These are phyloP conservation scores for Bucco capensis DNA, from an alignment of 2,113 vertebrate genomes.

Conservation along the genomic window DNA sequence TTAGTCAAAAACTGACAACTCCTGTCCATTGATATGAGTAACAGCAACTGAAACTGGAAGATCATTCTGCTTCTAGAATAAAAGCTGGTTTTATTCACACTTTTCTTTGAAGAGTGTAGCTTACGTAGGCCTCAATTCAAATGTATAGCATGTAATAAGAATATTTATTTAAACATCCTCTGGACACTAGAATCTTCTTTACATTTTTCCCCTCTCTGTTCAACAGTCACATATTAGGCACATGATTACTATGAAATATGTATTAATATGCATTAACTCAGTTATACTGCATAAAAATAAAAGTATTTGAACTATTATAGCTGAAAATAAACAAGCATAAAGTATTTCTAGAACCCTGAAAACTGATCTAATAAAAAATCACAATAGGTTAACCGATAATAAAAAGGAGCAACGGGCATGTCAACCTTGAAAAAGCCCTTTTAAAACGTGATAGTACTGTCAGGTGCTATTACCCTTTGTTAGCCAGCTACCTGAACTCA, in stretches of 20 bases:
- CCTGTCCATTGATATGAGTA: not conserved
- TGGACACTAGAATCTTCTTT: not conserved
- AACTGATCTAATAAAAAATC: not conserved
- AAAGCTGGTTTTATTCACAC: not conserved
- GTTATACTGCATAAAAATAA: not conserved
- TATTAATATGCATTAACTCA: not conserved
- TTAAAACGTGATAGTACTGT: not conserved
- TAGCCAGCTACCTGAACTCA: conserved; percentile 16
- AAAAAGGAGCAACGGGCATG: not conserved
- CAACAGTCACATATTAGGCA: not conserved
- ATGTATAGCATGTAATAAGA: not conserved
- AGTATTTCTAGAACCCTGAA: not conserved
- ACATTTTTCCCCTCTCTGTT: not conserved
- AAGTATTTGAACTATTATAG: not conserved
- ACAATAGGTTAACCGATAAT: not conserved
- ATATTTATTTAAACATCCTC: not conserved
- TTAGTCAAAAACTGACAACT: conserved; percentile 17
- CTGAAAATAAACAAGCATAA: not conserved
- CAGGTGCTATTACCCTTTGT: conserved; percentile 20
- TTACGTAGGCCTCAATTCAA: not conserved
- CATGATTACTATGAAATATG: not conserved
- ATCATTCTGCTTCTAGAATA: not conserved
- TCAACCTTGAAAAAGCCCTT: conserved; percentile 38
- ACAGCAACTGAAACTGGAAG: not conserved
- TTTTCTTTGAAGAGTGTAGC: not conserved